phyloP scores from a whole-genome alignment of 2,113 vertebrate species.

The Meleagris gallopavo region DNA sequence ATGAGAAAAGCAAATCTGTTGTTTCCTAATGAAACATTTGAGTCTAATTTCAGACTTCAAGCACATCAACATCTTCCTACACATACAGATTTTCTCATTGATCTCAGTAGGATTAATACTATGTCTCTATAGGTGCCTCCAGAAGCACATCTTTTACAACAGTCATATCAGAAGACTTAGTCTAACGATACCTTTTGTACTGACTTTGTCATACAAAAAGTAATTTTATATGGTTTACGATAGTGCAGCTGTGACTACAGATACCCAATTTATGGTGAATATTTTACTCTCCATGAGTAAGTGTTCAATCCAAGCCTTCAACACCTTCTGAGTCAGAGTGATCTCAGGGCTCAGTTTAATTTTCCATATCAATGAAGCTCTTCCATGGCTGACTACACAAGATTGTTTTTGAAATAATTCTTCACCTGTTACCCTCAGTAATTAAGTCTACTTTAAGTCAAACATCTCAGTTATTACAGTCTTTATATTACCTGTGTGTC shows the following conservation, averaged over 20 bases:
- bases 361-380: neutral
- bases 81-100: neutral
- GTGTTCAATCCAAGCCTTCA: neutral
- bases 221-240: neutral
- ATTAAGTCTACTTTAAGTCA: slow-evolving; percentile 21
- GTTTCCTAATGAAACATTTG: neutral
- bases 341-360: slow-evolving; percentile 7
- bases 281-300: neutral
- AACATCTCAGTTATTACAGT: neutral
- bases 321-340: neutral
- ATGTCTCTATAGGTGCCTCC: neutral
- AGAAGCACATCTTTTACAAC: neutral
- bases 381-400: slow-evolving; percentile 14
- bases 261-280: neutral
- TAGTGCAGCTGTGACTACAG: neutral
- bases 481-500: neutral
- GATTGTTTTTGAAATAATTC: slow-evolving; percentile 1
- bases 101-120: neutral
- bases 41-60: neutral
- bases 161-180: neutral
- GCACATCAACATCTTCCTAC: neutral
- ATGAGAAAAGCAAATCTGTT: neutral
- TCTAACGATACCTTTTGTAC: neutral
- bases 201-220: neutral
- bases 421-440: slow-evolving; percentile 22